Conservation (phyloP, 2,113 vertebrate genomes). For the Pangasianodon hypophthalmus region DNA sequence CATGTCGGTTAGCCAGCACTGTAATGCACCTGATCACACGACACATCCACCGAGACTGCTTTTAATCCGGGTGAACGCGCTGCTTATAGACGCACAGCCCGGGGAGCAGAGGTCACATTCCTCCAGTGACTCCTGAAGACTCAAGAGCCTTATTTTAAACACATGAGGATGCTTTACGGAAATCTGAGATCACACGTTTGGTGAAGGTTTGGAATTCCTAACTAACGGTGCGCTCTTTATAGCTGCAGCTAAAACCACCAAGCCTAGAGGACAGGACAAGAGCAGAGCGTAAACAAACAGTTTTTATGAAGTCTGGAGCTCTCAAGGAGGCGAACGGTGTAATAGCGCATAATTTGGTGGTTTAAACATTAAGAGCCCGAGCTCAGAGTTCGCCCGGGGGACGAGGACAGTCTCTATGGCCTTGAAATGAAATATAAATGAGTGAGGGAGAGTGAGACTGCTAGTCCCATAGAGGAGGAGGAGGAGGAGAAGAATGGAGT, state of each 20-base stretch:
- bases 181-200: not conserved
- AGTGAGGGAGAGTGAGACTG: not conserved
- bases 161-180: conserved; percentile 44
- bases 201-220: not conserved
- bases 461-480: too few species aligned
- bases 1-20: not conserved
- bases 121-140: conserved; percentile 55
- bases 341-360: not conserved
- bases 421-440: not conserved
- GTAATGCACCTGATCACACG: not conserved
- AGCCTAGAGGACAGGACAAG: not conserved
- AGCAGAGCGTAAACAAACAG: not conserved
- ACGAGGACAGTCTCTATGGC: not conserved
- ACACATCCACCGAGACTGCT: conserved; percentile 52
- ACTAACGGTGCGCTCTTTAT: not conserved
- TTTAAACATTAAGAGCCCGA: not conserved
- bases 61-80: conserved; percentile 64
- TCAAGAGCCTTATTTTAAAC: conserved; percentile 66
- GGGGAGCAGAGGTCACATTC: conserved; percentile 60
- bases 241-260: not conserved
- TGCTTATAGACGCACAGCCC: conserved; percentile 58
- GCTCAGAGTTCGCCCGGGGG: not conserved
- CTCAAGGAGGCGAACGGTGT: not conserved
- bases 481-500: too few species aligned
- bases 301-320: not conserved